Evolutionary conservation across 1,140 invertebrate genomes (phyloP).

Genomic region (Drosophila watanabei): DNA sequence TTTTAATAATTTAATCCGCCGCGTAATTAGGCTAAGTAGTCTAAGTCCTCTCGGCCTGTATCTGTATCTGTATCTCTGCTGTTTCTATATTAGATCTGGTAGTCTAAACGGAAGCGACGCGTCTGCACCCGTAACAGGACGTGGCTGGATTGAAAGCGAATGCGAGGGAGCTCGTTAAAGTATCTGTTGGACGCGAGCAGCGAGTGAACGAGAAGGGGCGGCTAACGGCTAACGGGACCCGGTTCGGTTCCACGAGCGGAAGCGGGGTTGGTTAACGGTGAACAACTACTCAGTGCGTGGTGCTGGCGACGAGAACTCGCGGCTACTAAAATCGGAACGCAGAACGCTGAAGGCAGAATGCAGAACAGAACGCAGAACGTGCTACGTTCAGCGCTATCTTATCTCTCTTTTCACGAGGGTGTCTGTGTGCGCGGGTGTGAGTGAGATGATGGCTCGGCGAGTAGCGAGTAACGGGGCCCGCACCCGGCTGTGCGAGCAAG

Average conservation of each 20-base stretch:
- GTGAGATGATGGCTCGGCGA: slow-evolving; percentile 48
- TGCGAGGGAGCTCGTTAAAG: slow-evolving; percentile 78
- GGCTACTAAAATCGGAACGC: slow-evolving; percentile 36
- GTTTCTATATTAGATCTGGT: slow-evolving; percentile 13
- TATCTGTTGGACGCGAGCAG: slow-evolving; percentile 71
- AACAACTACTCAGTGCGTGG: slow-evolving; percentile 24
- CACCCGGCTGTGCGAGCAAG: slow-evolving; percentile 38
- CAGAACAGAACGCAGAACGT: slow-evolving; percentile 30
- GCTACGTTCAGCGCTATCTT: slow-evolving; percentile 54
- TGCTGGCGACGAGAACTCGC: slow-evolving; percentile 46
- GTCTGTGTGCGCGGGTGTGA: slow-evolving; percentile 30
- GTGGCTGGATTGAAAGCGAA: slow-evolving; percentile 84
- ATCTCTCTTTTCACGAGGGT: slow-evolving; percentile 52
- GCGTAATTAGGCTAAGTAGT: slow-evolving; percentile 85
- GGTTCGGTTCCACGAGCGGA: slow-evolving; percentile 6
- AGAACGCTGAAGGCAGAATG: slow-evolving; percentile 26
- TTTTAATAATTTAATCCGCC: slow-evolving; percentile 85
- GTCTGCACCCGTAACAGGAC: slow-evolving; percentile 85
- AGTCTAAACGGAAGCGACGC: slow-evolving; percentile 78
- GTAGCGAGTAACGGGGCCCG: slow-evolving; percentile 53
- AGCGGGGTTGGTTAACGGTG: slow-evolving; percentile 44
- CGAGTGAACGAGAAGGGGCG: slow-evolving; percentile 42
- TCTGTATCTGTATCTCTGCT: slow-evolving; percentile 41
- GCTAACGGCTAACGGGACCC: slow-evolving; percentile 26
- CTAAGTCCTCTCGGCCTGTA: slow-evolving; percentile 47